phyloP scores from a whole-genome alignment of 2,888 invertebrate genomes.

The Molorchus minor region DNA sequence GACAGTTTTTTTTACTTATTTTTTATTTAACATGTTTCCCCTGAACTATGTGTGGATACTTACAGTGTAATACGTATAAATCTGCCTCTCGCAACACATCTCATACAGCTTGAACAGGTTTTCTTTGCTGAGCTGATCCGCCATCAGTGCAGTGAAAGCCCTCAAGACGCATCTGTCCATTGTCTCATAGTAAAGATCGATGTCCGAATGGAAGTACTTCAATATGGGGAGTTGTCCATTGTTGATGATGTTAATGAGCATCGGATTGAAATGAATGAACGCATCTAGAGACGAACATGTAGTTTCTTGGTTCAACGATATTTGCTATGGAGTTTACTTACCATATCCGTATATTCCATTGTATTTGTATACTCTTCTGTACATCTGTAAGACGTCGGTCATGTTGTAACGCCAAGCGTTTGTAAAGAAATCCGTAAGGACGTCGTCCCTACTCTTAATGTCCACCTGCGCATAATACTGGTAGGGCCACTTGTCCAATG shows the following conservation, averaged over 20 bases:
- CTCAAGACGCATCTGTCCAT: constrained; percentile 38
- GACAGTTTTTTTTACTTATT: too few species aligned
- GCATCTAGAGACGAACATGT: constrained; percentile 32
- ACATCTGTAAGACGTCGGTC: constrained; percentile 39
- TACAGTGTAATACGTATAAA: constrained; percentile 37
- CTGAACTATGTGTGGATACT: constrained; percentile 4
- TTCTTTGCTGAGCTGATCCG: constrained; percentile 10
- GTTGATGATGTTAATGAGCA: constrained; percentile 37
- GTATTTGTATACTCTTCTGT: constrained; percentile 33
- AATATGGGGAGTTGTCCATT: constrained; percentile 23
- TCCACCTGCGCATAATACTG: constrained; percentile 26
- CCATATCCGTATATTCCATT: constrained; percentile 27
- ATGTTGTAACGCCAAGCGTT: constrained; percentile 34
- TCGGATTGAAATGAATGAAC: constrained; percentile 33
- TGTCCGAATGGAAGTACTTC: constrained; percentile 35
- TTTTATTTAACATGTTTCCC: too few species aligned
- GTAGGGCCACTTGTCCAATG: constrained; percentile 39
- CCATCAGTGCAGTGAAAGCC: constrained; percentile 36
- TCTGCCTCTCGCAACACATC: constrained; percentile 34
- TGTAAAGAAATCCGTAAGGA: constrained; percentile 38
- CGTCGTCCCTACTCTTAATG: constrained; percentile 35
- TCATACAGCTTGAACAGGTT: constrained; percentile 34
- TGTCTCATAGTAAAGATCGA: constrained; percentile 32
- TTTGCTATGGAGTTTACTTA: too few species aligned
- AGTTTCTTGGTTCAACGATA: too few species aligned